Percentiles rank a stretch among this genome's conserved stretches.
Conservation (phyloP, 2,797 vertebrate species). For the Epinephelus awoara region DNA sequence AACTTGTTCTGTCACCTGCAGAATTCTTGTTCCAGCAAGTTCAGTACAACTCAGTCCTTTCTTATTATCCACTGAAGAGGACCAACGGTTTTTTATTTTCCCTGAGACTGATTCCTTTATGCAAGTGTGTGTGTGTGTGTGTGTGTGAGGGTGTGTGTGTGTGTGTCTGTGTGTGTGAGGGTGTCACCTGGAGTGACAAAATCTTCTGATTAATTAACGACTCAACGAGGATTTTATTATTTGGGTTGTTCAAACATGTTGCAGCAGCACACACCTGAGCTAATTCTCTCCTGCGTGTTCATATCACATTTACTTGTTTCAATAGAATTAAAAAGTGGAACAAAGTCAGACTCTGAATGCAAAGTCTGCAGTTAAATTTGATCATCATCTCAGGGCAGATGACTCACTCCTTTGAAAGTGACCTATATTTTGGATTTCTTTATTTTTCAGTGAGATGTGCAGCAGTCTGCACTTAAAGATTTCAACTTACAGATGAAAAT, state of each 20-base stretch:
- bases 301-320: neutral
- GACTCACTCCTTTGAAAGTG: neutral
- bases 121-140: constrained; percentile 17
- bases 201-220: neutral
- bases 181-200: constrained; percentile 4
- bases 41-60: neutral
- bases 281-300: too few relatives aligned
- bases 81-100: constrained; percentile 1
- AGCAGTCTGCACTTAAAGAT: too few relatives aligned
- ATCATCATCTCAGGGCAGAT: neutral
- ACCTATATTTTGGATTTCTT: neutral
- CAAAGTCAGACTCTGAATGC: neutral
- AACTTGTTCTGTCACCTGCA: constrained; percentile 2
- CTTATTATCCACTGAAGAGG: neutral
- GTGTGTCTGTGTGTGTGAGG: constrained; percentile 4
- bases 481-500: too few relatives aligned
- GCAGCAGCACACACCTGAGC: too few relatives aligned
- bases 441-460: too few relatives aligned
- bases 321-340: neutral
- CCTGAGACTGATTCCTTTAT: neutral
- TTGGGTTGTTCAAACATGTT: constrained; percentile 16
- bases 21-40: constrained; percentile 49
- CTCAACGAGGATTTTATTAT: neutral
- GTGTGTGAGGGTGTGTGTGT: constrained; percentile 12
- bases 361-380: too few relatives aligned